Conservation (phyloP, 2,797 vertebrate genomes). For the Crotalus adamanteus region DNA sequence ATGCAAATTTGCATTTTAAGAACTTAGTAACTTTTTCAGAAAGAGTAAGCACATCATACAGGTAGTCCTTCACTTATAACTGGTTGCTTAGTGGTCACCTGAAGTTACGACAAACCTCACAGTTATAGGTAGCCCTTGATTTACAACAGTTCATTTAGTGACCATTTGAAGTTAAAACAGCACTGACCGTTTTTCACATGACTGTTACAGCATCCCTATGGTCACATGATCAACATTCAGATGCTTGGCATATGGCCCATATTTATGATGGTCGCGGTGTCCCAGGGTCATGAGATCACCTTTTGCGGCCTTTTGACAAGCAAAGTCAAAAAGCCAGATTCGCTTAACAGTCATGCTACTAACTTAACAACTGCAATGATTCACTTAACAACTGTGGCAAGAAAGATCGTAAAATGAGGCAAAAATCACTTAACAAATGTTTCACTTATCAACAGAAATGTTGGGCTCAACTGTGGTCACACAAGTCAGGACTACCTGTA, state of each 20-base stretch:
- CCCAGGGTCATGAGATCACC: background rate
- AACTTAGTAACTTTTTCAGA: background rate
- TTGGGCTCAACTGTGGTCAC: background rate
- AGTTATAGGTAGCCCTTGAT: background rate
- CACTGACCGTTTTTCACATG: background rate
- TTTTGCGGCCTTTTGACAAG: background rate
- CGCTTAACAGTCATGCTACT: background rate
- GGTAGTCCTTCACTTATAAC: background rate
- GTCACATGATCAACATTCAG: background rate
- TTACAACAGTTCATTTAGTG: background rate
- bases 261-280: background rate
- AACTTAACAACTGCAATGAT: background rate
- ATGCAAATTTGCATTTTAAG: background rate
- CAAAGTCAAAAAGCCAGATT: background rate
- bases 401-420: background rate
- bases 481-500: background rate
- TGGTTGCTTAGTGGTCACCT: background rate
- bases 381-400: background rate
- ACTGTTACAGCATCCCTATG: background rate
- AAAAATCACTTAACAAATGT: background rate
- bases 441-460: background rate
- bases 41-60: background rate
- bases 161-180: background rate
- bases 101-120: background rate
- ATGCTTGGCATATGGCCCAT: background rate